phyloP scores from a whole-genome alignment of 2,888 invertebrate species.

The Drosophila demipolita region DNA sequence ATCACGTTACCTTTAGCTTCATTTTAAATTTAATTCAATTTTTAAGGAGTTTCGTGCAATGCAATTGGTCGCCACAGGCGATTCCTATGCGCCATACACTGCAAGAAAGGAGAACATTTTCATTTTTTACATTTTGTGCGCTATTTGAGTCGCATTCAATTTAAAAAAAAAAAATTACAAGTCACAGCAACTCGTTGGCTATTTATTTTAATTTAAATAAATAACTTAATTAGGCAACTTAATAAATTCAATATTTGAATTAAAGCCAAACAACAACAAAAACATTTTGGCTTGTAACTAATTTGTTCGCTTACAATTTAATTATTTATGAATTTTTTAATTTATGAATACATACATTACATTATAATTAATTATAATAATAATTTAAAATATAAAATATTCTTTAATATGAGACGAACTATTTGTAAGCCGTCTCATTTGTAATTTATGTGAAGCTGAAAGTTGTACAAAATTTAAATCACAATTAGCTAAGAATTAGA shows the following conservation, averaged over 20 bases:
- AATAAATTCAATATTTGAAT: background rate
- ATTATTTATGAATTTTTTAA: too few species aligned
- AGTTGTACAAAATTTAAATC: too few species aligned
- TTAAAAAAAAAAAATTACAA: background rate
- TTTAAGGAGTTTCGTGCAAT: conserved; percentile 1
- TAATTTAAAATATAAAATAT: too few species aligned
- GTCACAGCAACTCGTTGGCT: background rate
- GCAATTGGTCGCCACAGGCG: conserved; percentile 15
- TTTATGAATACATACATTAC: too few species aligned
- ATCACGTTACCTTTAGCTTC: conserved; percentile 21
- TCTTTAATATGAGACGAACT: too few species aligned
- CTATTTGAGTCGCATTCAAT: background rate
- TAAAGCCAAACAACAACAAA: background rate
- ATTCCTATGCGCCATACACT: conserved; percentile 9
- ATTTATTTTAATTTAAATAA: background rate
- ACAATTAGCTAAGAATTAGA: too few species aligned
- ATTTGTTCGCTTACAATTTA: too few species aligned
- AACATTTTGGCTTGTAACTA: background rate
- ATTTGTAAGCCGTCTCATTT: too few species aligned
- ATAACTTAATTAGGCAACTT: background rate
- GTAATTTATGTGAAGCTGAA: too few species aligned
- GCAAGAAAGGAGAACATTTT: background rate
- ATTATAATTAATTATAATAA: too few species aligned
- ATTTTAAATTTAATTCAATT: conserved; percentile 21
- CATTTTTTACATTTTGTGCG: background rate